Conservation (phyloP, 2,888 invertebrate species). For the Anaspis maculata region DNA sequence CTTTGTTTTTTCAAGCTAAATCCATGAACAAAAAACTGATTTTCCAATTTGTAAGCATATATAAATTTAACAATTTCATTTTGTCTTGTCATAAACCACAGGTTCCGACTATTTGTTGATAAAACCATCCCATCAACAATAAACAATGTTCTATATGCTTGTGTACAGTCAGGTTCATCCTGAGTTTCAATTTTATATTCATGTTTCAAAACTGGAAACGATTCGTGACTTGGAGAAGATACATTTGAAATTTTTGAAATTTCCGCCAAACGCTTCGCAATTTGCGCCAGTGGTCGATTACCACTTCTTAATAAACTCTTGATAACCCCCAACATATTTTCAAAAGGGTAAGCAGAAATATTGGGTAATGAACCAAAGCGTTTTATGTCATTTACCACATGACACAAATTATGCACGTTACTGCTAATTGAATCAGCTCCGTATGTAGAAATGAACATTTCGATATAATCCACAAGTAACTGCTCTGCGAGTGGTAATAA, state of each 20-base stretch:
- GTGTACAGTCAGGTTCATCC: too few species aligned
- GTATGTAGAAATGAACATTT: neutral
- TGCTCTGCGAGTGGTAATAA: neutral
- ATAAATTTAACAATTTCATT: neutral
- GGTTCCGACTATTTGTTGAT: neutral
- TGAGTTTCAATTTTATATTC: neutral
- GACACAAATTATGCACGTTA: constrained; percentile 1
- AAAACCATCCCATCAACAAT: neutral
- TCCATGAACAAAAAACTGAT: neutral
- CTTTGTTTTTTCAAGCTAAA: neutral
- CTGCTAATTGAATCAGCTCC: neutral
- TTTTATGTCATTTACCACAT: neutral
- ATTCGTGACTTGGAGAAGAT: neutral
- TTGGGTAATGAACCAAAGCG: neutral
- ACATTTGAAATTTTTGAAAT: neutral
- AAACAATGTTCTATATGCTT: too few species aligned
- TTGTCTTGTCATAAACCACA: neutral
- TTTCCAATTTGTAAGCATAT: neutral
- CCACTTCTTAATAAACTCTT: neutral
- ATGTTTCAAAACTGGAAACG: neutral
- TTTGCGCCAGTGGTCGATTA: neutral
- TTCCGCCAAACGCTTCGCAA: neutral
- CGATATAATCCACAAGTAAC: neutral
- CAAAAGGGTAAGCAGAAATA: neutral
- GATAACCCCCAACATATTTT: neutral